These are phyloP conservation scores for Lordiphosa mommai DNA, from an alignment of 1,140 invertebrate genomes.

Conservation along the genomic window DNA sequence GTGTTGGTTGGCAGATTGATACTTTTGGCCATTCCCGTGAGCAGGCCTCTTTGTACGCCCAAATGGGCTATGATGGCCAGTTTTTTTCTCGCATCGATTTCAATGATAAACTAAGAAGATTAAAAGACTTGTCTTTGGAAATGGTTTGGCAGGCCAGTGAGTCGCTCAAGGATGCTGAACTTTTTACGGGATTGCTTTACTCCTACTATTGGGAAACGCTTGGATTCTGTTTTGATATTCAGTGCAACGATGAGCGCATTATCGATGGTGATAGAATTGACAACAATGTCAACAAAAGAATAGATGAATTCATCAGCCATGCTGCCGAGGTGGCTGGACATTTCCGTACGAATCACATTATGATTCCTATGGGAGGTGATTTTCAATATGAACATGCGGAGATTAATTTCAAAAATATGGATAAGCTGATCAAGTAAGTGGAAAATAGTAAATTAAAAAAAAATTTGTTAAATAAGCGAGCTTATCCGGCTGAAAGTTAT, in stretches of 20 bases:
- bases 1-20: conserved; percentile 95
- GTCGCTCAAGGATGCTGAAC: conserved; percentile 82
- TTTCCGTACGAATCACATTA: conserved; percentile 87
- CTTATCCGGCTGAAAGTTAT: too few relatives aligned
- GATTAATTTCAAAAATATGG: conserved; percentile 92
- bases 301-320: conserved; percentile 83
- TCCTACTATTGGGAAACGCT: conserved; percentile 90
- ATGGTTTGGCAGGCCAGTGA: conserved; percentile 82
- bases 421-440: conserved; percentile 91
- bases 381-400: conserved; percentile 94
- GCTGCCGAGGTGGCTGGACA: conserved; percentile 80
- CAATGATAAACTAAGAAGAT: conserved; percentile 87
- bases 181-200: conserved; percentile 88
- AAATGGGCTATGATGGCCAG: conserved; percentile 92
- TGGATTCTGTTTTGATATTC: conserved; percentile 94
- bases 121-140: conserved; percentile 81
- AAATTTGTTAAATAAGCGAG: too few relatives aligned
- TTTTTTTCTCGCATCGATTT: conserved; percentile 94
- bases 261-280: conserved; percentile 87
- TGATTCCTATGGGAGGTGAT: conserved; percentile 96
- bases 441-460: too few relatives aligned
- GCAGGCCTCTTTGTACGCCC: conserved; percentile 91
- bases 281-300: conserved; percentile 86
- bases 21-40: conserved; percentile 95
- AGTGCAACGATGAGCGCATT: conserved; percentile 91